phyloP scores from a whole-genome alignment of 2,113 vertebrate species.

The Sarotherodon lohbergeri region DNA sequence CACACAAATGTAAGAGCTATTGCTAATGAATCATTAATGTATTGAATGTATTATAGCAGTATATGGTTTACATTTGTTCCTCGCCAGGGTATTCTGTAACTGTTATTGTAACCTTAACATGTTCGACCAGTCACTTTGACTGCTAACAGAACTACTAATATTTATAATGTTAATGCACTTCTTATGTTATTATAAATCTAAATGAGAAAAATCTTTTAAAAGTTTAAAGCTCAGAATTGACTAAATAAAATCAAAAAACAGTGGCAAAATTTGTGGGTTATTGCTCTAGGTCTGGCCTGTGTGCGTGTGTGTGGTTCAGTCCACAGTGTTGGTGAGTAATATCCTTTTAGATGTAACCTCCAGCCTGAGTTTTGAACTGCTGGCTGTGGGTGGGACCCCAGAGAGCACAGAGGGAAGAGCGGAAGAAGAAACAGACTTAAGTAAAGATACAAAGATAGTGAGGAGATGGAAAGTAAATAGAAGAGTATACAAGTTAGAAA shows the following conservation, averaged over 20 bases:
- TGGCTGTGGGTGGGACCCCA: constrained; percentile 39
- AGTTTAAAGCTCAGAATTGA: not conserved
- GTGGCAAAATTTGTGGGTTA: not conserved
- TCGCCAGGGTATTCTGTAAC: not conserved
- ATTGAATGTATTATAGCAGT: not conserved
- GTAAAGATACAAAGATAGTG: not conserved
- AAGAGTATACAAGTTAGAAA: not conserved
- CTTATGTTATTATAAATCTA: not conserved
- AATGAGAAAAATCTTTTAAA: not conserved
- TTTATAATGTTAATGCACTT: not conserved
- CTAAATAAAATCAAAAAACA: not conserved
- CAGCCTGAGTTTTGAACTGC: constrained; percentile 22
- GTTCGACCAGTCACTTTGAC: not conserved
- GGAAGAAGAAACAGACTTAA: not conserved
- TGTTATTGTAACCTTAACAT: constrained; percentile 2
- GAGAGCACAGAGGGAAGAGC: constrained; percentile 15
- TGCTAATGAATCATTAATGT: not conserved
- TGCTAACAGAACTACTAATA: not conserved
- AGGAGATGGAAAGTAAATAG: not conserved
- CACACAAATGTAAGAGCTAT: not conserved
- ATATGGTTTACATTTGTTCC: not conserved
- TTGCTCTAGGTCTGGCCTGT: constrained; percentile 1
- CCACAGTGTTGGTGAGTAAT: constrained; percentile 39
- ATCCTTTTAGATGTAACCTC: constrained; percentile 44
- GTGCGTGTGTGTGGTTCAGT: not conserved